Evolutionary conservation across 1,140 invertebrate genomes (phyloP).

Genomic region (Caenorhabditis briggsae): DNA sequence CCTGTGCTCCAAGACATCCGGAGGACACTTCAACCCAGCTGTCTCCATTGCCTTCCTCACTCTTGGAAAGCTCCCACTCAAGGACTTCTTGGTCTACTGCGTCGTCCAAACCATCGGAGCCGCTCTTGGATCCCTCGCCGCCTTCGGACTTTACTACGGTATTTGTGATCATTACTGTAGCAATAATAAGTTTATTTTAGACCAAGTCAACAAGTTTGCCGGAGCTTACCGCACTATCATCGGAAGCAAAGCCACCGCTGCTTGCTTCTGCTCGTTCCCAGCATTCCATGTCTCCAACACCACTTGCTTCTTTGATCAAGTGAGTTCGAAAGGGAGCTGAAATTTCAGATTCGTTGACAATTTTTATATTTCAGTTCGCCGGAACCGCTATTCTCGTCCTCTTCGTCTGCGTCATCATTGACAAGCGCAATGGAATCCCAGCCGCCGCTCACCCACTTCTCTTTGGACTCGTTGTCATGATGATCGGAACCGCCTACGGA

Average conservation of each 20-base stretch:
- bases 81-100: slow-evolving; percentile 80
- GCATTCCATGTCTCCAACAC: slow-evolving; percentile 78
- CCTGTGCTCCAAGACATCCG: slow-evolving; percentile 62
- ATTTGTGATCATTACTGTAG: slow-evolving; percentile 31
- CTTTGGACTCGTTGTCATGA: slow-evolving; percentile 67
- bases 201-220: slow-evolving; percentile 56
- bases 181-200: slow-evolving; percentile 75
- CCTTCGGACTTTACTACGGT: slow-evolving; percentile 80
- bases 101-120: slow-evolving; percentile 81
- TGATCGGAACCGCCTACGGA: slow-evolving; percentile 62
- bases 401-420: slow-evolving; percentile 79
- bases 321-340: too few species aligned
- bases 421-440: slow-evolving; percentile 67
- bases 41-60: slow-evolving; percentile 80
- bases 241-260: slow-evolving; percentile 43
- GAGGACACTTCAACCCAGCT: slow-evolving; percentile 81
- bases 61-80: slow-evolving; percentile 72
- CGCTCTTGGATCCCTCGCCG: slow-evolving; percentile 79
- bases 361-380: slow-evolving; percentile 75
- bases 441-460: slow-evolving; percentile 66
- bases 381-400: slow-evolving; percentile 81
- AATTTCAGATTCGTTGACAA: not conserved
- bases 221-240: slow-evolving; percentile 38
- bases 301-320: slow-evolving; percentile 80
- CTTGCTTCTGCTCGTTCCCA: slow-evolving; percentile 81